A percentile compares a stretch with the other conserved stretches of the same genome.
These are phyloP conservation scores for Endomychus coccineus DNA, from an alignment of 2,888 invertebrate genomes.

Conservation along the genomic window DNA sequence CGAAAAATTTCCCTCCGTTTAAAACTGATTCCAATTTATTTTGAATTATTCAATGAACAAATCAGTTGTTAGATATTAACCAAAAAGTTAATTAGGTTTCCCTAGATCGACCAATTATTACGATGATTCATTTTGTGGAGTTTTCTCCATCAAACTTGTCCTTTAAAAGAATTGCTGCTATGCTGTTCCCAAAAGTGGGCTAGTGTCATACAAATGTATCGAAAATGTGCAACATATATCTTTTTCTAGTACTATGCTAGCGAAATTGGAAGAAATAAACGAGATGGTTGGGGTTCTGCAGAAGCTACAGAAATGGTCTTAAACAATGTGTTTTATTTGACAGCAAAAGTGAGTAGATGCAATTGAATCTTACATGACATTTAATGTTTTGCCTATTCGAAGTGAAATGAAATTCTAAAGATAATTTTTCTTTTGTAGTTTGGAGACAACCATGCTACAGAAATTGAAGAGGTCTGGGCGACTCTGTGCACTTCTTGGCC, in stretches of 20 bases:
- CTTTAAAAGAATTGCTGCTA: no score
- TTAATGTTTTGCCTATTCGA: neutral
- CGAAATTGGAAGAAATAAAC: conserved; percentile 58
- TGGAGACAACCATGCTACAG: conserved; percentile 91
- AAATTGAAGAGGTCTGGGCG: conserved; percentile 94
- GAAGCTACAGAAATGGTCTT: conserved; percentile 99
- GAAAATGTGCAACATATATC: no score
- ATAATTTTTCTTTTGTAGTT: conserved; percentile 53
- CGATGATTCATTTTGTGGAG: no score
- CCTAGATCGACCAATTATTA: no score
- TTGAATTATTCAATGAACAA: no score
- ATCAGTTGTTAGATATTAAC: no score
- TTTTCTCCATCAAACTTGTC: no score
- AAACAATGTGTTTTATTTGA: conserved; percentile 97
- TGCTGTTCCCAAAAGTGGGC: no score
- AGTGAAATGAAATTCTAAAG: no score
- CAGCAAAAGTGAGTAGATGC: conserved; percentile 72
- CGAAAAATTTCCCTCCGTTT: neutral
- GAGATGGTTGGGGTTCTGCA: conserved; percentile 95
- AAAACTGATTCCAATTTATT: no score
- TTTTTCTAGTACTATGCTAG: conserved; percentile 45
- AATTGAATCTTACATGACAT: conserved; percentile 1
- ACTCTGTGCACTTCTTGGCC: conserved; percentile 94
- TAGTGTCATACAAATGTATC: no score
- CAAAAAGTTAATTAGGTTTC: no score